A percentile compares a stretch with the other conserved stretches of the same genome.
Evolutionary conservation across 2,888 invertebrate genomes (phyloP).

Genomic region (Euzetes globulus): DNA sequence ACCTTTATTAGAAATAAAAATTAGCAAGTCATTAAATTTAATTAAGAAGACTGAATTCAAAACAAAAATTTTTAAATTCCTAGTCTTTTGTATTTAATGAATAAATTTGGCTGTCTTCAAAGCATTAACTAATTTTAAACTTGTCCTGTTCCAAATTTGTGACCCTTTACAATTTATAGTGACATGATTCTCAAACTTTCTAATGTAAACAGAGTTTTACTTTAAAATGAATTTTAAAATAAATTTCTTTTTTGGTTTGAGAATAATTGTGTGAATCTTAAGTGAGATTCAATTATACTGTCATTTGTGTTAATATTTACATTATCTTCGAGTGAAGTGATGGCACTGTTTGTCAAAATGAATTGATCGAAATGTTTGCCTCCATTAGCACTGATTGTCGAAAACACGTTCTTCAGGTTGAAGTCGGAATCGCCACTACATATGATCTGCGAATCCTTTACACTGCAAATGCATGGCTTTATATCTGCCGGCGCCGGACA

Average conservation of each 20-base stretch:
- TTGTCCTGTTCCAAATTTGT: too few species aligned
- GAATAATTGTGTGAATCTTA: background rate
- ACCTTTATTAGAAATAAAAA: background rate
- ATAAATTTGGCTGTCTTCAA: too few species aligned
- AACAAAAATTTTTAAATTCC: too few species aligned
- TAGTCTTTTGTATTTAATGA: too few species aligned
- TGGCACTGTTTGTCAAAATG: conserved; percentile 8
- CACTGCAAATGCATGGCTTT: background rate
- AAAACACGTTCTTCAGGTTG: background rate
- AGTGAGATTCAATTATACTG: background rate
- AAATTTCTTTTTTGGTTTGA: background rate
- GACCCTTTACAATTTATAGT: too few species aligned
- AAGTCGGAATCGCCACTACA: background rate
- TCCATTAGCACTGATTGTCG: background rate
- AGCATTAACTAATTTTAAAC: too few species aligned
- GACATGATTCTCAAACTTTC: too few species aligned
- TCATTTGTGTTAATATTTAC: background rate
- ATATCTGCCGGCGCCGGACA: background rate
- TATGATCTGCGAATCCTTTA: background rate
- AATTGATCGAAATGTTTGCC: background rate
- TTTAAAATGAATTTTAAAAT: background rate
- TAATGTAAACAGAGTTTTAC: too few species aligned
- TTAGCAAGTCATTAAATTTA: background rate
- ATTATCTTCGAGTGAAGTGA: conserved; percentile 7
- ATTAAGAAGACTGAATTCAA: background rate